Evolutionary conservation across 2,888 invertebrate species (phyloP).

Genomic region (Stratiomys singularior): DNA sequence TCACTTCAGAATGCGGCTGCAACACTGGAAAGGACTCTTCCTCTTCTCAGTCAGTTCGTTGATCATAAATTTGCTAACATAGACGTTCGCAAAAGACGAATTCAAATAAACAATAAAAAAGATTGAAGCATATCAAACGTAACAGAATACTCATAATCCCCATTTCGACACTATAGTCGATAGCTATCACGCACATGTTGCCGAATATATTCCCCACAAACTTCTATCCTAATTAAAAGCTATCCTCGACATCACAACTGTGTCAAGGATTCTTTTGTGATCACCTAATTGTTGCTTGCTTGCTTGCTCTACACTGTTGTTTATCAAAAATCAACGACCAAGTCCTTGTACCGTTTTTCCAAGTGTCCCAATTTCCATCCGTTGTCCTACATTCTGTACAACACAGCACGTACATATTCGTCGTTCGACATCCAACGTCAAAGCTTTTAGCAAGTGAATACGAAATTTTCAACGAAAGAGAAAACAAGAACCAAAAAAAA

Average conservation of each 20-base stretch:
- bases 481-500: not conserved
- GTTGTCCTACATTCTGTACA: not conserved
- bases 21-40: too few species aligned
- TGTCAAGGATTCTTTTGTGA: conserved; percentile 21
- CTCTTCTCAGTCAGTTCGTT: too few species aligned
- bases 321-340: conserved; percentile 5
- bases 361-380: conserved; percentile 13
- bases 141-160: not conserved
- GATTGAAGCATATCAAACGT: not conserved
- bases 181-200: too few species aligned
- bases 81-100: too few species aligned
- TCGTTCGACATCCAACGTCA: not conserved
- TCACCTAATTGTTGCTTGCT: not conserved
- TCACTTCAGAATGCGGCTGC: too few species aligned
- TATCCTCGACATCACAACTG: not conserved
- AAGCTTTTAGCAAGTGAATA: conserved; percentile 10
- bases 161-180: too few species aligned
- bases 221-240: conserved; percentile 3
- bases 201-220: too few species aligned
- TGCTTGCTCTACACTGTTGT: not conserved
- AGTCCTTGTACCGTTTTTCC: conserved; percentile 23
- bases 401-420: not conserved
- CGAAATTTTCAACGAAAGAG: not conserved
- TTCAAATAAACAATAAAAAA: too few species aligned
- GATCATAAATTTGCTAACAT: too few species aligned